A percentile compares a stretch with the other conserved stretches of the same genome.
phyloP scores from a whole-genome alignment of 1,140 invertebrate species.

The Drosophila varians region DNA sequence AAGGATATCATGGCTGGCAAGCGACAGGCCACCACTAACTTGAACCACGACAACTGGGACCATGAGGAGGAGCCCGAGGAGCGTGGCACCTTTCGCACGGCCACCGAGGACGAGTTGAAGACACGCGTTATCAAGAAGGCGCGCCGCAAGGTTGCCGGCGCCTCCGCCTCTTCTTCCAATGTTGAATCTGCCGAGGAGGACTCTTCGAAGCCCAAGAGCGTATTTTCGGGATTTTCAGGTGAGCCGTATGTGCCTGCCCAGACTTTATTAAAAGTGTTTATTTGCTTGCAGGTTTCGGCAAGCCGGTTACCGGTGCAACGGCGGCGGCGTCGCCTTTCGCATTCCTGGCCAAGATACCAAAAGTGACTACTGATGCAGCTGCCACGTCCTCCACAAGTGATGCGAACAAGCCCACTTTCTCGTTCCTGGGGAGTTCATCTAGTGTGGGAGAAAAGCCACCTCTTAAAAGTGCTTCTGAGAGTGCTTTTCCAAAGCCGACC shows the following conservation, averaged over 20 bases:
- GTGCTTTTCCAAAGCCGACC: not conserved
- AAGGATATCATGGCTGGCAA: slow-evolving; percentile 88
- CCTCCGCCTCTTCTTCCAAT: slow-evolving; percentile 16
- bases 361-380: not conserved
- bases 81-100: slow-evolving; percentile 88
- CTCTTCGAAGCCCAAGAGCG: slow-evolving; percentile 84
- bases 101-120: slow-evolving; percentile 88
- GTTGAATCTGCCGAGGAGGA: slow-evolving; percentile 49
- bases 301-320: slow-evolving; percentile 15
- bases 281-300: slow-evolving; percentile 50
- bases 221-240: slow-evolving; percentile 88
- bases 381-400: not conserved
- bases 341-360: slow-evolving; percentile 84
- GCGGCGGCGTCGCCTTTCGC: slow-evolving; percentile 84
- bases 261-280: no score
- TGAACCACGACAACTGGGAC: slow-evolving; percentile 97
- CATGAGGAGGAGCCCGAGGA: slow-evolving; percentile 92
- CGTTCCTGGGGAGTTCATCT: slow-evolving; percentile 10
- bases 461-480: not conserved
- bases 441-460: not conserved
- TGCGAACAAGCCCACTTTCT: slow-evolving; percentile 12
- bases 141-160: slow-evolving; percentile 85
- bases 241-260: slow-evolving; percentile 27
- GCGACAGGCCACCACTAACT: slow-evolving; percentile 89
- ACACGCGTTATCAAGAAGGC: slow-evolving; percentile 91